Evolutionary conservation across 2,888 invertebrate genomes (phyloP), one percentile per base, ranked within the genome.

Genomic region (Aleiodes leptofemur): DNA sequence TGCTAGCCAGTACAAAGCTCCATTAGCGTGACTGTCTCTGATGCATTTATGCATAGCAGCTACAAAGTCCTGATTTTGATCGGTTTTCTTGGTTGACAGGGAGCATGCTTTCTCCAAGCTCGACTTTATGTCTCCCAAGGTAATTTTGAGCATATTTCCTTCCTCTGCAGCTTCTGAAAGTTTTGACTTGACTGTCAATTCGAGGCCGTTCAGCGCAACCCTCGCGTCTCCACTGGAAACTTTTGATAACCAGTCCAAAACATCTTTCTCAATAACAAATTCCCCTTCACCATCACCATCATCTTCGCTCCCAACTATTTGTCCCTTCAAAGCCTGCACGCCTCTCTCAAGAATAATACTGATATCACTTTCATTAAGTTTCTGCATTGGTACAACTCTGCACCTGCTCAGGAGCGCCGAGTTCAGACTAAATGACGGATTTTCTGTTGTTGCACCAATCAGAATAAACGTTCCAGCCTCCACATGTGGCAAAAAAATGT

Each of bases 401-500:
- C 95, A 95, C 53, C 96, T 91, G 84, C 95, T 95, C n/a, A 96
- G 90, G n/a, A 96, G 88, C 0, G 96, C 95, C 82, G 93, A 93
- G 89, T 96, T 96, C 56, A 96, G 91, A 82, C 94, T 93, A 86
- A 96, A 96, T 3, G 95, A 95, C 8, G 96, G 96, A 88, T 96
- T 96, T 88, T 96, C 96, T 68, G 96, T 96, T 0, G 96, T 96
- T 0, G 96, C 95, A 31, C 96, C 96, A 73, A 96, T 92, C 73
- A 96, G 90, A 66, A 92, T 93, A 55, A 96, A 93, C 43, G 94
- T 93, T 0, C 96, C 96, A 89, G 92, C 93, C 88, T 96, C 96
- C 7, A 96, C 93, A 87, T 95, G 94, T 8, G 95, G 93, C 76
- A 96, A 87, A 87, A 96, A 95, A 68, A 93, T 92, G 86, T 96